phyloP scores from a whole-genome alignment of 92 coral and sea anemone genomes.

The Heteractis magnifica region DNA sequence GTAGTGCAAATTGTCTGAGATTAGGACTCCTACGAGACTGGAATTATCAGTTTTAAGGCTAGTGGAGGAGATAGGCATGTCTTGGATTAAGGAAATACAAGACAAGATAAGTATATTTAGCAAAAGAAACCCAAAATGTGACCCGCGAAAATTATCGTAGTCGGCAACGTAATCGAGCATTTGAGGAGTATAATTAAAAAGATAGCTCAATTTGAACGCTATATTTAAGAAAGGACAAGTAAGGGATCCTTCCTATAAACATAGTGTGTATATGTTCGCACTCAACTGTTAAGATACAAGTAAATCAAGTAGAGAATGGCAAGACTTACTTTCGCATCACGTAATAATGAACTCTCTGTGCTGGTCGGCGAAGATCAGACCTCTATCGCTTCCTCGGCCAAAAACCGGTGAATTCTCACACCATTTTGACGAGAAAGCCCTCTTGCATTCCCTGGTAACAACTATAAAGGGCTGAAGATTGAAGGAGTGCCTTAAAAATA shows the following conservation, averaged over 20 bases:
- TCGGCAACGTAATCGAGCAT: conserved; percentile 6
- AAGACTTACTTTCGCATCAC: conserved; percentile 80
- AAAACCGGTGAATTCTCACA: conserved; percentile 52
- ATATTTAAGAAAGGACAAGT: not conserved
- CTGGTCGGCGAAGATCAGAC: conserved; percentile 42
- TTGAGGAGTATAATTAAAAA: conserved; percentile 7
- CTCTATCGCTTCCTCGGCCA: conserved; percentile 36
- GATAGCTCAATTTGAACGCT: conserved; percentile 7
- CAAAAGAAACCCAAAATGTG: conserved; percentile 5
- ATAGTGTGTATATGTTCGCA: conserved; percentile 31
- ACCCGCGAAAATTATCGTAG: conserved; percentile 38
- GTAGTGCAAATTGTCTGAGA: conserved; percentile 2
- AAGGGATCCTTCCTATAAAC: not conserved
- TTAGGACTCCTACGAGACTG: not conserved
- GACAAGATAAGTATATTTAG: conserved; percentile 17
- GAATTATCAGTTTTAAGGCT: not conserved
- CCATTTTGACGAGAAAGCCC: conserved; percentile 39
- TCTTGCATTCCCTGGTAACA: conserved; percentile 33
- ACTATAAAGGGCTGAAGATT: conserved; percentile 22
- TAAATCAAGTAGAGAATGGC: conserved; percentile 42
- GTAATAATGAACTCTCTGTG: conserved; percentile 56
- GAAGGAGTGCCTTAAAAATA: conserved; percentile 8
- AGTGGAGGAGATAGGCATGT: not conserved
- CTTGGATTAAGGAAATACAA: conserved; percentile 19
- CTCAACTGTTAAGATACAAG: conserved; percentile 47